A percentile compares a stretch with the other conserved stretches of the same genome.
Evolutionary conservation across 2,888 invertebrate species (phyloP).

Genomic region (Andrena bucephala): DNA sequence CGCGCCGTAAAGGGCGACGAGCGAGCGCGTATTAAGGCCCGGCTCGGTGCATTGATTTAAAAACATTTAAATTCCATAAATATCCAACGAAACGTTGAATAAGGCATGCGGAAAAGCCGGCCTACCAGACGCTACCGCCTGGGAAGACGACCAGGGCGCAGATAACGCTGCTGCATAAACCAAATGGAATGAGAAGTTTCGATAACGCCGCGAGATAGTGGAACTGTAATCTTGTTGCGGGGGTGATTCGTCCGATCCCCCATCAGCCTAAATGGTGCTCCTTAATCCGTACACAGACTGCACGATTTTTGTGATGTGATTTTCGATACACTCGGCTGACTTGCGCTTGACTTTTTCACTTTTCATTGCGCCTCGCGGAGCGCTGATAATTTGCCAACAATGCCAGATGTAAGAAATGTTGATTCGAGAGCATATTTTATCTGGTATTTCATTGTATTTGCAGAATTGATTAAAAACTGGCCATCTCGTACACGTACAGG

Average conservation of each 20-base stretch:
- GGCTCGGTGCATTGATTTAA: conserved; percentile 74
- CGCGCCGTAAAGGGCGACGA: conserved; percentile 60
- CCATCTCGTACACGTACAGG: neutral
- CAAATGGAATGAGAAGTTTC: conserved; percentile 68
- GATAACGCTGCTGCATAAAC: conserved; percentile 75
- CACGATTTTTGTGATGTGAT: neutral
- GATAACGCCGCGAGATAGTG: conserved; percentile 68
- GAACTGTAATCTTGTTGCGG: conserved; percentile 62
- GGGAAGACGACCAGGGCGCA: conserved; percentile 64
- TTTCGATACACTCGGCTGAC: no score
- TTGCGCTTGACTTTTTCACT: no score
- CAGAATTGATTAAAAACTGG: neutral
- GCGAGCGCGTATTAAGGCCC: conserved; percentile 58
- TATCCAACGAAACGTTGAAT: conserved; percentile 77
- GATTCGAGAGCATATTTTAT: no score
- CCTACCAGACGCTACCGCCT: conserved; percentile 38
- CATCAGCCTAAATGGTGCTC: neutral
- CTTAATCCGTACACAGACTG: neutral
- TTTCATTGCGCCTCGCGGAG: no score
- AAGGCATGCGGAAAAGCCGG: conserved; percentile 73
- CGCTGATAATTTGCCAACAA: no score
- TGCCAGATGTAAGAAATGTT: no score
- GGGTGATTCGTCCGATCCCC: conserved; percentile 30
- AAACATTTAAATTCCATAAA: conserved; percentile 79
- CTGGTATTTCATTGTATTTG: neutral